phyloP scores from a whole-genome alignment of 2,888 invertebrate genomes.

The Orgyia antiqua region DNA sequence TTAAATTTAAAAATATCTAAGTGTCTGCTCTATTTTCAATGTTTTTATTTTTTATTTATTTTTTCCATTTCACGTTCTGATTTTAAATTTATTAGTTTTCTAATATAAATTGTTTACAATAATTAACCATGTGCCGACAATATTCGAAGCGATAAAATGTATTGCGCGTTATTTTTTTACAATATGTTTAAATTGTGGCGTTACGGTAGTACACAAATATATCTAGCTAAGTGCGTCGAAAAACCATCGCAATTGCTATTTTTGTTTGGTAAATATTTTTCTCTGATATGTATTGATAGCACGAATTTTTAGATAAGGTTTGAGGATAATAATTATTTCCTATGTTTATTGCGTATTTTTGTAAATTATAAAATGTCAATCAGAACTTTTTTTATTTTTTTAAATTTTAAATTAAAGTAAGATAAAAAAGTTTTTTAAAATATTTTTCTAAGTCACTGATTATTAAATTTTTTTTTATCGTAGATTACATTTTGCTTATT shows the following conservation, averaged over 20 bases:
- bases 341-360: neutral
- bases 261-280: constrained; percentile 17
- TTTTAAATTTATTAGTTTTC: no score
- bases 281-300: constrained; percentile 10
- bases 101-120: constrained; percentile 48
- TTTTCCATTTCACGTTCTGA: no score
- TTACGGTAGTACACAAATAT: constrained; percentile 8
- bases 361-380: neutral
- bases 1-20: no score
- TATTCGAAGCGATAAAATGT: constrained; percentile 40
- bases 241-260: constrained; percentile 10
- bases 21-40: no score
- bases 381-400: no score
- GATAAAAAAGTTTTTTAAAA: no score
- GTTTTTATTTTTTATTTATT: no score
- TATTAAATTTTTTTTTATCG: no score
- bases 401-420: no score
- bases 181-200: constrained; percentile 14
- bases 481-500: no score
- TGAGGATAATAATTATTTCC: constrained; percentile 1
- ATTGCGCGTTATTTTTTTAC: constrained; percentile 41
- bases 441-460: no score
- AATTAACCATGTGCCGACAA: constrained; percentile 41
- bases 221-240: constrained; percentile 12
- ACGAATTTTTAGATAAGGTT: constrained; percentile 13